A percentile compares a stretch with the other conserved stretches of the same genome.
Conservation (phyloP, 64 coral and sea anemone genomes). For the Pocillopora damicornis region DNA sequence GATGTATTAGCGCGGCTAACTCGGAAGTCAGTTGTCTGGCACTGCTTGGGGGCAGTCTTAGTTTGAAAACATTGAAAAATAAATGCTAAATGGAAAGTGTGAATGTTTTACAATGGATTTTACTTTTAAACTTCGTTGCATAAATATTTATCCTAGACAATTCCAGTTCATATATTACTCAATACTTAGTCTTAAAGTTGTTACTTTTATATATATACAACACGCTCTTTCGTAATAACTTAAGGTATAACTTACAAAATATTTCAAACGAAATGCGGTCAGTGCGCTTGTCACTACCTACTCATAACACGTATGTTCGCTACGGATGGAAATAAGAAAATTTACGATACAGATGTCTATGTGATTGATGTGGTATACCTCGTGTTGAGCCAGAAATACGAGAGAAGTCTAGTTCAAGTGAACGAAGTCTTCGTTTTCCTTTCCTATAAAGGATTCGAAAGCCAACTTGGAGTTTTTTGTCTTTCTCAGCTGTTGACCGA, state of each 20-base stretch:
- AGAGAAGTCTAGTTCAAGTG: no score
- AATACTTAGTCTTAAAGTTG: neutral
- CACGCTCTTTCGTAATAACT: conserved; percentile 17
- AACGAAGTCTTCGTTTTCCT: no score
- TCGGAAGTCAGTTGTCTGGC: neutral
- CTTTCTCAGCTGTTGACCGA: no score
- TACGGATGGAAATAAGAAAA: no score
- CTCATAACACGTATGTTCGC: neutral
- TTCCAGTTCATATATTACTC: conserved; percentile 19
- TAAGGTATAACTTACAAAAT: conserved; percentile 2
- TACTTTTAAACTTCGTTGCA: conserved; percentile 30
- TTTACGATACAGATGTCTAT: no score
- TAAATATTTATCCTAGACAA: conserved; percentile 14
- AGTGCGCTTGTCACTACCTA: neutral
- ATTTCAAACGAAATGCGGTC: neutral
- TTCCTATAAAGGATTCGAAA: no score
- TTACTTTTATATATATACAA: conserved; percentile 24
- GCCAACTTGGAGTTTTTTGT: no score
- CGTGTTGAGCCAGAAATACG: no score
- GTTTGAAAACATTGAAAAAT: neutral
- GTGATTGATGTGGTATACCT: no score
- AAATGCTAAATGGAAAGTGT: neutral
- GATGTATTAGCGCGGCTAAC: no score
- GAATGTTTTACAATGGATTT: neutral
- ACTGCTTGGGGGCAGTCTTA: no score